Percentiles rank a stretch among this genome's conserved stretches.
phyloP scores from a whole-genome alignment of 2,113 vertebrate genomes.

The Epinephelus cyanopodus region DNA sequence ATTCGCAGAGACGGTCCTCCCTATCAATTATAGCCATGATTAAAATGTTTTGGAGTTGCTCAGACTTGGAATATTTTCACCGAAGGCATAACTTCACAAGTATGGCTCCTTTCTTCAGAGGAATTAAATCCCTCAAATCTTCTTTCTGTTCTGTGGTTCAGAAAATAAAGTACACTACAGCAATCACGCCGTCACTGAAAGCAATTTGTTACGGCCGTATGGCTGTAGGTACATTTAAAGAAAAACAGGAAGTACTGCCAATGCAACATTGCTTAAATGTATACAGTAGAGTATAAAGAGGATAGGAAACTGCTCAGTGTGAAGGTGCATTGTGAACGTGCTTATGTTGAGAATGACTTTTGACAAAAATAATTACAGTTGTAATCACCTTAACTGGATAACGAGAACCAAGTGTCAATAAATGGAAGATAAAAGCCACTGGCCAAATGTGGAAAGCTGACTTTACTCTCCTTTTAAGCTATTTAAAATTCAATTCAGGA shows the following conservation, averaged over 20 bases:
- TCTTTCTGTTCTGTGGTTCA: constrained; percentile 34
- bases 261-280: not conserved
- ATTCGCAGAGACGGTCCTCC: constrained; percentile 67
- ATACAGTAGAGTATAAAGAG: not conserved
- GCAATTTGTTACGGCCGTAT: constrained; percentile 7
- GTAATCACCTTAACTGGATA: not conserved
- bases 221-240: not conserved
- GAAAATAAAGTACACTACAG: constrained; percentile 6
- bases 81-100: constrained; percentile 64
- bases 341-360: not conserved
- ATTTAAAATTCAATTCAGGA: not conserved
- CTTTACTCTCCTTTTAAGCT: not conserved
- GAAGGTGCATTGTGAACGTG: too few species aligned
- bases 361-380: not conserved
- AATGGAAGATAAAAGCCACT: not conserved
- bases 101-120: constrained; percentile 32
- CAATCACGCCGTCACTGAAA: constrained; percentile 15
- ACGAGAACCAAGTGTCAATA: not conserved
- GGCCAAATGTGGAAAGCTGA: not conserved
- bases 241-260: not conserved
- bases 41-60: constrained; percentile 74
- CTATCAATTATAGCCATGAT: constrained; percentile 75
- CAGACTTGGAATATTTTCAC: constrained; percentile 65
- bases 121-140: constrained; percentile 48
- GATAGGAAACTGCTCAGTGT: not conserved